phyloP scores from a whole-genome alignment of 1,140 invertebrate species.

The Ceratina calcarata region DNA sequence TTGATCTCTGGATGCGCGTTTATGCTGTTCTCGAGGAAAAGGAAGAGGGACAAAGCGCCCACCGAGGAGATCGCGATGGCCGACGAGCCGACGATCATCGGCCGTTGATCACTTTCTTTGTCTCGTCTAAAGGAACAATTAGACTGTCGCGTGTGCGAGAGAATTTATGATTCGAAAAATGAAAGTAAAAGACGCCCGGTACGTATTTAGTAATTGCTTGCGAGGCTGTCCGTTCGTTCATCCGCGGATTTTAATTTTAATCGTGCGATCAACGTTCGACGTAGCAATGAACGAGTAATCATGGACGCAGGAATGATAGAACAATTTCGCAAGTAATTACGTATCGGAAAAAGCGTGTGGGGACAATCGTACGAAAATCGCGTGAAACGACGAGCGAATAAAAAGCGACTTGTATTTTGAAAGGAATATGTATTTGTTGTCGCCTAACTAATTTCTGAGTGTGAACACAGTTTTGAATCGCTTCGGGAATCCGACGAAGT shows the following conservation, averaged over 20 bases:
- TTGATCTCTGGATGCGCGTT: slow-evolving; percentile 86
- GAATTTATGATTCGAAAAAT: not conserved
- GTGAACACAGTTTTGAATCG: not conserved
- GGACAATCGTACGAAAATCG: not conserved
- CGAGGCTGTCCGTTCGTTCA: not conserved
- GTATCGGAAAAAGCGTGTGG: not conserved
- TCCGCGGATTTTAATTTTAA: not conserved
- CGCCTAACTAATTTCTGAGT: not conserved
- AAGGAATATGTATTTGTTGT: too few relatives aligned
- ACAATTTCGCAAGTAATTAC: too few relatives aligned
- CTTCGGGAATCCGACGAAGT: not conserved
- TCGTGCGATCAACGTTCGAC: not conserved
- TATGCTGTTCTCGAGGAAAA: slow-evolving; percentile 89
- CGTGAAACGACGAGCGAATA: not conserved
- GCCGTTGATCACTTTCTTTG: slow-evolving; percentile 83
- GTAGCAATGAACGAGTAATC: not conserved
- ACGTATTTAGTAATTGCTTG: not conserved
- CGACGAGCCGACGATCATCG: slow-evolving; percentile 91
- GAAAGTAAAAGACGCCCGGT: slow-evolving; percentile 3
- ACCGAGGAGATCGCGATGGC: slow-evolving; percentile 90
- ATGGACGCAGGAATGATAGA: not conserved
- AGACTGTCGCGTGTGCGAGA: not conserved
- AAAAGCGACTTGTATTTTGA: not conserved
- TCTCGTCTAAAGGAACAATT: not conserved
- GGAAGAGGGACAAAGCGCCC: slow-evolving; percentile 90